phyloP scores from a whole-genome alignment of 2,113 vertebrate species.

The Craseonycteris thonglongyai region DNA sequence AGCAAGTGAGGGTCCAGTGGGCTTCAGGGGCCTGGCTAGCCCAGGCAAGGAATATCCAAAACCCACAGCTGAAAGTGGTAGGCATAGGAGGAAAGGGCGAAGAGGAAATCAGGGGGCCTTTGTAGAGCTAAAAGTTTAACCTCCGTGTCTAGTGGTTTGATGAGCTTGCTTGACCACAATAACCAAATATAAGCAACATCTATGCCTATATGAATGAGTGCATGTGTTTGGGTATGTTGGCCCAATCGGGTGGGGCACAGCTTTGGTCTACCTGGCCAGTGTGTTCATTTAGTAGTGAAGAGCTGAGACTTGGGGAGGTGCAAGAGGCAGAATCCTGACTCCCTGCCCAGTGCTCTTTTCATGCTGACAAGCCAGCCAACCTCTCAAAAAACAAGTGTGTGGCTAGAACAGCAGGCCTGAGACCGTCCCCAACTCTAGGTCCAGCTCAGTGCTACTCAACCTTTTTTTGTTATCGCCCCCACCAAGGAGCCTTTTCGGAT shows the following conservation, averaged over 20 bases:
- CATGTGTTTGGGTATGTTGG: rapidly evolving
- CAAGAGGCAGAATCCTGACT: background rate
- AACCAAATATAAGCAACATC: rapidly evolving
- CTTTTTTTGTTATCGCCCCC: background rate
- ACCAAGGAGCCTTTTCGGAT: background rate
- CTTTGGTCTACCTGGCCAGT: too few relatives aligned
- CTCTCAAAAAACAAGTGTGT: background rate
- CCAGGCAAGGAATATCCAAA: background rate
- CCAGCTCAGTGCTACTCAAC: background rate
- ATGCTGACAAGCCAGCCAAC: background rate
- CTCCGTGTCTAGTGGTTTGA: background rate
- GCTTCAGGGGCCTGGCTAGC: background rate
- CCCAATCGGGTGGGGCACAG: background rate
- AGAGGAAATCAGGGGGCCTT: background rate
- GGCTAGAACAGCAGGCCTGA: background rate
- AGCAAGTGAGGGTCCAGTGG: background rate
- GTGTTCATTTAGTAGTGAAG: background rate
- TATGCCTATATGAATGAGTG: rapidly evolving
- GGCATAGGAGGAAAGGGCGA: background rate
- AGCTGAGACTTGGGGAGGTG: background rate
- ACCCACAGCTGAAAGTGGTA: background rate
- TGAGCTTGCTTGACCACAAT: background rate
- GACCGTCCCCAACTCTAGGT: too few relatives aligned
- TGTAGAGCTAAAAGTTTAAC: background rate
- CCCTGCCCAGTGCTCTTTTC: background rate